These are phyloP conservation scores for Urocynchramus pylzowi DNA, from an alignment of 2,113 vertebrate species.

Conservation along the genomic window DNA sequence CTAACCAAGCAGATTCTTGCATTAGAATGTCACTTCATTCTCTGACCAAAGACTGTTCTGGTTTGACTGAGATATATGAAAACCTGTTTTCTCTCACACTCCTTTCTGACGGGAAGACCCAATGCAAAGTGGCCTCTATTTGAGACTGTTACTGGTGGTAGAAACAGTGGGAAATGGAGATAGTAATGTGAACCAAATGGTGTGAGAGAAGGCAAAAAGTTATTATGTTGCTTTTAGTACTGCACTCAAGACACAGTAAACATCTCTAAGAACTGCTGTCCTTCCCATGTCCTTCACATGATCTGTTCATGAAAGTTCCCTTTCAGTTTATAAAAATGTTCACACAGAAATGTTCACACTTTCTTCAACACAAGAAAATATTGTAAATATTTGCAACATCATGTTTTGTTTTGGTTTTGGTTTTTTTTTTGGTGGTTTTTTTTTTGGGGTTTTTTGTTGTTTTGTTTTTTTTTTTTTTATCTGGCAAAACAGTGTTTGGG, in stretches of 20 bases:
- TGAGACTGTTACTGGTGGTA: not conserved
- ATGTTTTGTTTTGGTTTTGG: not conserved
- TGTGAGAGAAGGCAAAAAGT: conserved; percentile 14
- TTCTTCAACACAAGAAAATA: conserved; percentile 74
- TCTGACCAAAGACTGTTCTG: conserved; percentile 74
- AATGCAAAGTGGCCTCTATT: conserved; percentile 51
- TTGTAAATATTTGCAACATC: conserved; percentile 80
- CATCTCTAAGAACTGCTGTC: conserved; percentile 44
- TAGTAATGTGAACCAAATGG: conserved; percentile 48
- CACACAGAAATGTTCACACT: no score
- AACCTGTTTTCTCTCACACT: conserved; percentile 4
- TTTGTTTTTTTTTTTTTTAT: conserved; percentile 49
- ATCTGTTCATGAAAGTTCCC: conserved; percentile 61
- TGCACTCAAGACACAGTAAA: conserved; percentile 50
- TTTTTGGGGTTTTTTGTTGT: no score
- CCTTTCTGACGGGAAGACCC: conserved; percentile 43
- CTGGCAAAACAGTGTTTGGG: conserved; percentile 68
- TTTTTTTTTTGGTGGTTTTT: no score
- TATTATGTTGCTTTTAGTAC: conserved; percentile 50
- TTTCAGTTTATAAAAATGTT: conserved; percentile 73
- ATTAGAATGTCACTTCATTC: conserved; percentile 60
- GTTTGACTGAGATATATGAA: conserved; percentile 44
- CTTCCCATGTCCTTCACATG: conserved; percentile 53
- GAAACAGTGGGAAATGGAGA: conserved; percentile 51
- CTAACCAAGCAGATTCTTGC: conserved; percentile 42